These are phyloP conservation scores for Venusia cambrica DNA, from an alignment of 2,888 invertebrate genomes.

Conservation along the genomic window DNA sequence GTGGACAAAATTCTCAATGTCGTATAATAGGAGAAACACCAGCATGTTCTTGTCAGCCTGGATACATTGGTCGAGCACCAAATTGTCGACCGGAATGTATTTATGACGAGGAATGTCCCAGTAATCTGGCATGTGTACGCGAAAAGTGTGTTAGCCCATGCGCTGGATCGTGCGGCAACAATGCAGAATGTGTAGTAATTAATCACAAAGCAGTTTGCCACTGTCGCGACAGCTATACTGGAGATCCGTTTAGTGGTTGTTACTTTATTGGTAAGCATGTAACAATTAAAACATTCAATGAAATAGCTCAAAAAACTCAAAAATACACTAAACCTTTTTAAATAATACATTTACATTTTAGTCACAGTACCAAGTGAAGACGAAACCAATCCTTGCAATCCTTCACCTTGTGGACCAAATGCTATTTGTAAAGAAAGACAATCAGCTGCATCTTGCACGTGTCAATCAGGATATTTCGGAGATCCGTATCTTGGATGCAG, in stretches of 20 bases:
- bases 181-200: constrained; percentile 89
- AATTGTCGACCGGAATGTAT: constrained; percentile 93
- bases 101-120: constrained; percentile 91
- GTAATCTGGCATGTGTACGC: constrained; percentile 90
- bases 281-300: constrained; percentile 10
- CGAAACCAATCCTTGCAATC: constrained; percentile 89
- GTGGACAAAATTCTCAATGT: constrained; percentile 92
- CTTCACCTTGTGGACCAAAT: constrained; percentile 93
- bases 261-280: constrained; percentile 62
- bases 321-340: no score
- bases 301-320: constrained; percentile 1
- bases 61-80: constrained; percentile 91
- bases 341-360: constrained; percentile 40
- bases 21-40: constrained; percentile 87
- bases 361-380: constrained; percentile 82
- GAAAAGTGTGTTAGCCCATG: constrained; percentile 92
- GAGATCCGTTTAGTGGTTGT: constrained; percentile 92
- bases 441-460: constrained; percentile 91
- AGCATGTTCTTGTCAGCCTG: constrained; percentile 89
- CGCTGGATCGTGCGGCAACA: constrained; percentile 90
- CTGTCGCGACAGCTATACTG: constrained; percentile 89
- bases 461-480: constrained; percentile 90
- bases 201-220: constrained; percentile 92
- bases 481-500: constrained; percentile 93
- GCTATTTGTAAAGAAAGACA: constrained; percentile 91